A percentile compares a stretch with the other conserved stretches of the same genome.
Conservation (phyloP, 2,113 vertebrate species). For the Poeciliopsis turrubarensis region DNA sequence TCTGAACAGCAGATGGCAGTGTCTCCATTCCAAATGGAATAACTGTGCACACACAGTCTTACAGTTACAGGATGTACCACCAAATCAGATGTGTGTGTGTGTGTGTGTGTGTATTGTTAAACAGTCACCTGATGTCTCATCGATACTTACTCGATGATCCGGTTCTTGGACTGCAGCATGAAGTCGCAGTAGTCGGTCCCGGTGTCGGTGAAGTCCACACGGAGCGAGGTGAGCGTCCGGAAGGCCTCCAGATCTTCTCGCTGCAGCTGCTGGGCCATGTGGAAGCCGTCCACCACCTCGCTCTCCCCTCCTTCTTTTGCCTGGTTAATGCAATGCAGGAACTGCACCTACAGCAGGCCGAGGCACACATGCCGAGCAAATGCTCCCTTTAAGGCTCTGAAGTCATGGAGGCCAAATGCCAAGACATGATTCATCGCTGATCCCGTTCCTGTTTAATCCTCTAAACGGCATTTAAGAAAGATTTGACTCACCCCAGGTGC, state of each 20-base stretch:
- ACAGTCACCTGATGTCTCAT: background rate
- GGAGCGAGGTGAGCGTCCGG: slow-evolving; percentile 82
- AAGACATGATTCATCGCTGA: background rate
- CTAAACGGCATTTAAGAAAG: background rate
- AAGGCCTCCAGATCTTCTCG: slow-evolving; percentile 87
- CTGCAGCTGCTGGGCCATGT: slow-evolving; percentile 81
- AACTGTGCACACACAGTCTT: background rate
- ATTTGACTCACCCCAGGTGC: slow-evolving; percentile 90
- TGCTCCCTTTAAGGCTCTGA: slow-evolving; percentile 13
- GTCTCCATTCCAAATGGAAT: slow-evolving; percentile 39
- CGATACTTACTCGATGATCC: slow-evolving; percentile 88
- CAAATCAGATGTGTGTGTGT: background rate
- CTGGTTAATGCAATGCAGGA: slow-evolving; percentile 92
- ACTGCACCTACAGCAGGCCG: slow-evolving; percentile 83
- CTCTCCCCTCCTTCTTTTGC: slow-evolving; percentile 87
- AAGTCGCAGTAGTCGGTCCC: slow-evolving; percentile 94
- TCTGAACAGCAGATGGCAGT: slow-evolving; percentile 70
- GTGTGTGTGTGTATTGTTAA: background rate
- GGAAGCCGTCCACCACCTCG: slow-evolving; percentile 91
- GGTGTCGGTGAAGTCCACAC: slow-evolving; percentile 88
- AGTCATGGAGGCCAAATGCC: background rate
- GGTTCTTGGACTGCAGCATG: slow-evolving; percentile 89
- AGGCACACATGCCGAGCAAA: slow-evolving; percentile 10
- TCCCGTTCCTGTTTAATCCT: background rate
- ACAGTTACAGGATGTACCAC: too few species aligned